These are phyloP conservation scores for Penaeus chinensis DNA, from an alignment of 1,140 invertebrate species.

Conservation along the genomic window DNA sequence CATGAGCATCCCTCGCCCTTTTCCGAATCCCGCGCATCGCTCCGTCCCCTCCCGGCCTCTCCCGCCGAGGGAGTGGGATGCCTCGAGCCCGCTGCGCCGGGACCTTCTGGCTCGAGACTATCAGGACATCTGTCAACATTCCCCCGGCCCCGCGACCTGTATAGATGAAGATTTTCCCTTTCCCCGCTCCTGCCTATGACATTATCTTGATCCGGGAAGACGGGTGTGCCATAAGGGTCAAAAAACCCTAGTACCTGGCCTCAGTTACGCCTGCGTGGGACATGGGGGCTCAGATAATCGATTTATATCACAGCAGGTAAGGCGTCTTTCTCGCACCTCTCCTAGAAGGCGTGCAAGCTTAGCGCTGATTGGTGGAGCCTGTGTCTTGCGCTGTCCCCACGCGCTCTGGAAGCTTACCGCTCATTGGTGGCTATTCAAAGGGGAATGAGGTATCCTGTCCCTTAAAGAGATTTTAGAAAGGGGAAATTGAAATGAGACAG, in stretches of 20 bases:
- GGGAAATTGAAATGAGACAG: too few relatives aligned
- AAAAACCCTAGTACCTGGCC: slow-evolving; percentile 2
- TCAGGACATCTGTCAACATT: too few relatives aligned
- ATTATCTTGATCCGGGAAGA: not conserved
- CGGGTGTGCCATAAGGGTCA: not conserved
- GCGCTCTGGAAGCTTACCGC: not conserved
- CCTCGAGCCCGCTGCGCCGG: too few relatives aligned
- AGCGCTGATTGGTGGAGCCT: slow-evolving; percentile 44
- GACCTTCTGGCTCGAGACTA: too few relatives aligned
- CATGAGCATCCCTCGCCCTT: too few relatives aligned
- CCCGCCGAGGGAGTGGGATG: too few relatives aligned
- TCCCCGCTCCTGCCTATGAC: not conserved
- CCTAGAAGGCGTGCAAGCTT: slow-evolving; percentile 41
- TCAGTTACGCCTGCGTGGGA: slow-evolving; percentile 17
- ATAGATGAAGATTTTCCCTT: slow-evolving; percentile 12
- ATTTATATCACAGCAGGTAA: slow-evolving; percentile 49
- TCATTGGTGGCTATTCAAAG: slow-evolving; percentile 37
- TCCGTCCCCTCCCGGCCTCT: too few relatives aligned
- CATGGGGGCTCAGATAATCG: slow-evolving; percentile 16
- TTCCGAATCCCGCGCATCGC: too few relatives aligned
- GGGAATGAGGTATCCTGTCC: slow-evolving; percentile 16
- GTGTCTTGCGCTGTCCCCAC: slow-evolving; percentile 39
- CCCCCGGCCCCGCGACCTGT: not conserved
- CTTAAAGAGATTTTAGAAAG: not conserved
- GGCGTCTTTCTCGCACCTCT: slow-evolving; percentile 41